Base-by-base conservation (phyloP, 1,140 invertebrate genomes). In the Frieseomelitta varia region DNA sequence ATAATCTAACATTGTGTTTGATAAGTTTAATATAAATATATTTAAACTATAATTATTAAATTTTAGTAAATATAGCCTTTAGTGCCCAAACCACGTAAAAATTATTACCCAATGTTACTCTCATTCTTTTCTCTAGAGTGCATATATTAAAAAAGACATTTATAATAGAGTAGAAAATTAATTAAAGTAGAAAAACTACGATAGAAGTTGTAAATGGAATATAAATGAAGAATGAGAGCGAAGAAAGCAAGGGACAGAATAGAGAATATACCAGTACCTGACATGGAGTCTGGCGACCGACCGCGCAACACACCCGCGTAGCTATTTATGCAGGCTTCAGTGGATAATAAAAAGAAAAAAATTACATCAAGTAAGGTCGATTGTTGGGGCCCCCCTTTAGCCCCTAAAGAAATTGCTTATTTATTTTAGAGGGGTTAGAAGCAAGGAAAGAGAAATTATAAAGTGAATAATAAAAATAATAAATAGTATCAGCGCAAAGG, bases 241-340 rank as follows among this genome's bases (percentile, higher is more conserved):
- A 88, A 85, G 82, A 78, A 86, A 86, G 80, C 86, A 85, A 85
- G 84, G 88, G 88, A 81, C 87, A 92, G 90, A 90, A 94, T 92
- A 94, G 93, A 93, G 92, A 92, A 93, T 91, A 94, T 95, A 95
- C 94, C 94, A 95, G 95, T 97, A 97, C 97, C 97, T 97, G 97
- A 96, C 96, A 97, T 96, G 95, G 94, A 93, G 95, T 95, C 95
- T 94, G 96, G 95, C 94, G 96, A 95, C 90, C 95, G 95, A 93
- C 97, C 97, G 95, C 96, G 96, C 95, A 97, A 96, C 94, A 97
- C 96, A 95, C 96, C 96, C 93, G 97, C 97, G 96, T 97, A 97
- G 95, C 96, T 97, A 96, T 96, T 96, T 95, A 95, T 95, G 94
- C 93, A 94, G 94, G 94, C 95, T 96, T 94, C 92, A 91, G 92